Evolutionary conservation across 2,797 vertebrate genomes (phyloP).

Genomic region (Lacerta bilineata): DNA sequence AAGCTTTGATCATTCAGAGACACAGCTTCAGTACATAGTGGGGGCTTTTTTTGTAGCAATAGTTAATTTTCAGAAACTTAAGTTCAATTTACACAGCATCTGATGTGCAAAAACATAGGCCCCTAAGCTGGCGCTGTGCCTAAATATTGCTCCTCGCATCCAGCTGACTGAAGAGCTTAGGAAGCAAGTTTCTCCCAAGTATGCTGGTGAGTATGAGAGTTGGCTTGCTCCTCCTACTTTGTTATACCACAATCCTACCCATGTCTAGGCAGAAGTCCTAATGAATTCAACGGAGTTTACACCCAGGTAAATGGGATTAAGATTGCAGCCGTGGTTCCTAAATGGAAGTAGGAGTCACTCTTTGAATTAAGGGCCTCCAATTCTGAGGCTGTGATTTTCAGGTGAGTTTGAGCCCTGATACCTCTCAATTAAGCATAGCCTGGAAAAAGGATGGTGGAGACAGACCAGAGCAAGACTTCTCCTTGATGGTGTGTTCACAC

Average conservation of each 20-base stretch:
- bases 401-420: neutral
- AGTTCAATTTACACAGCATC: neutral
- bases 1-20: neutral
- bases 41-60: neutral
- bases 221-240: neutral
- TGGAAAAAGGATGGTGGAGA: neutral
- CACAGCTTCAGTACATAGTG: neutral
- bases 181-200: neutral
- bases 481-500: neutral
- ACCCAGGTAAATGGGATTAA: too few relatives aligned
- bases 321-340: neutral
- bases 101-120: neutral
- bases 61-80: neutral
- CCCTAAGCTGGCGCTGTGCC: too few relatives aligned
- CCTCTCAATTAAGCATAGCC: neutral
- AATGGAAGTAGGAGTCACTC: neutral
- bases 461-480: neutral
- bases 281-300: too few relatives aligned
- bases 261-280: too few relatives aligned
- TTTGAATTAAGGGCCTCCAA: neutral
- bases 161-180: neutral
- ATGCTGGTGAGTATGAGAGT: neutral
- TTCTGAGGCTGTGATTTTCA: neutral
- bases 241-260: too few relatives aligned
- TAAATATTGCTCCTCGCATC: neutral